Percentiles rank a stretch among this genome's conserved stretches.
phyloP scores from a whole-genome alignment of 2,113 vertebrate genomes.

The Dryoscopus gambensis region DNA sequence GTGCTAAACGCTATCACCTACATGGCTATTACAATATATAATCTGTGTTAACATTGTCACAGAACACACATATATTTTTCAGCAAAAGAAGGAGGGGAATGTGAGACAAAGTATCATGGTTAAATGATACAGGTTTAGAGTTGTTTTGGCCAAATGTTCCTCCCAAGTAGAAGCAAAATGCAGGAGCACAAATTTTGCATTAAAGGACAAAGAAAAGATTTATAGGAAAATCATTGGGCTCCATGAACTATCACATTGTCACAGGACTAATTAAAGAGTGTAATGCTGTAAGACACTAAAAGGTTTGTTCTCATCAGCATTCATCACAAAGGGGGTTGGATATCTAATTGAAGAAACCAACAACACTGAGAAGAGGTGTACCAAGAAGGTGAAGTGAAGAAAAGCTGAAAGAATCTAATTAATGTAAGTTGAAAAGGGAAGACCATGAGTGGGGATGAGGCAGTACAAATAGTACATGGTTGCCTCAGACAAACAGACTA shows the following conservation, averaged over 20 bases:
- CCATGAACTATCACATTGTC: background rate
- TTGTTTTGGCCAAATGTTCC: background rate
- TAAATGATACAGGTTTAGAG: background rate
- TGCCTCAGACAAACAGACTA: background rate
- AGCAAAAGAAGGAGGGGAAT: background rate
- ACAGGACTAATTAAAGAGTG: background rate
- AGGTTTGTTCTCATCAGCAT: background rate
- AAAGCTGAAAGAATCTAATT: background rate
- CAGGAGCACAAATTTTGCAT: background rate
- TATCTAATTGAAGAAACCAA: background rate
- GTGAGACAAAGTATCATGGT: background rate
- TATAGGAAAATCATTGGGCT: background rate
- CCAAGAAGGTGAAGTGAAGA: background rate
- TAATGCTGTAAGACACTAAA: background rate
- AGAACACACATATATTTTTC: background rate
- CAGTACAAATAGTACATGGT: background rate
- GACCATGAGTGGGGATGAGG: background rate
- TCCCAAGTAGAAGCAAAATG: background rate
- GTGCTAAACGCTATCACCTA: background rate
- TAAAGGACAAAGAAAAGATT: background rate
- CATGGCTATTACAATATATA: constrained; percentile 1
- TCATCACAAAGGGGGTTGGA: background rate
- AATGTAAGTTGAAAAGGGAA: background rate
- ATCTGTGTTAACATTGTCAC: background rate
- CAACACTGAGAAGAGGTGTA: background rate